Base-by-base conservation (phyloP, 2,888 invertebrate genomes). In the Drosophila picticornis region DNA sequence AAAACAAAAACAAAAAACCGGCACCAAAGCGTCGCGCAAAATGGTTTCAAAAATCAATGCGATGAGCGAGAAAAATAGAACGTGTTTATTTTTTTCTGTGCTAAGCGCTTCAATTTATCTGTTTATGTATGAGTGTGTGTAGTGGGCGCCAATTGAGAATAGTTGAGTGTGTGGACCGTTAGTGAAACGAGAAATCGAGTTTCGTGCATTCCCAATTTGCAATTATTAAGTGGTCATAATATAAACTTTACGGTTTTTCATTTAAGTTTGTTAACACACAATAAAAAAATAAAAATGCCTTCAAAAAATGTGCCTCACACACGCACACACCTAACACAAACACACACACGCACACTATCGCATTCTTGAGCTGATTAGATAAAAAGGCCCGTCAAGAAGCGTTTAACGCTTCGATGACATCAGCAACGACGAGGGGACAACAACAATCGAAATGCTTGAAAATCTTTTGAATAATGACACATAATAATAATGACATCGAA, bases 21-120 rank as follows among this genome's bases (percentile, higher is more conserved):
- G 69, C 84, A 80, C 71, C 88, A 81, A 75, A 83, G 79, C 87
- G 74, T 81, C 81, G 86, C 78, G 80, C 75, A 75, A 85, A 91
- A 91, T 88, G 90, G 90, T 88, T 90, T 90, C 91, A 77, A 91
- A 90, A 90, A 90, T 90, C 91, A 87, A 90, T 90, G 85, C 82
- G 85, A 79, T 73, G 73, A 67, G 79, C n/a, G 55, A 32, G 27
- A 36, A 80, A 91, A 84, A 87, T 89, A 81, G 90, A 84, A 89
- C 90, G 85, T 82, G 88, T 87, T 81, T 88, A 87, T 38, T 56
- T 40, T 9, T 90, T 84, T 90, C 84, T 86, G 77, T 88, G 85
- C 70, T 90, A 86, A 86, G 90, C 88, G 81, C 86, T 75, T 90
- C 85, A 90, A 88, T 80, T 83, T 72, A 80, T 83, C 46, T 57